phyloP scores from a whole-genome alignment of 2,888 invertebrate species.

The Meloe dianella region DNA sequence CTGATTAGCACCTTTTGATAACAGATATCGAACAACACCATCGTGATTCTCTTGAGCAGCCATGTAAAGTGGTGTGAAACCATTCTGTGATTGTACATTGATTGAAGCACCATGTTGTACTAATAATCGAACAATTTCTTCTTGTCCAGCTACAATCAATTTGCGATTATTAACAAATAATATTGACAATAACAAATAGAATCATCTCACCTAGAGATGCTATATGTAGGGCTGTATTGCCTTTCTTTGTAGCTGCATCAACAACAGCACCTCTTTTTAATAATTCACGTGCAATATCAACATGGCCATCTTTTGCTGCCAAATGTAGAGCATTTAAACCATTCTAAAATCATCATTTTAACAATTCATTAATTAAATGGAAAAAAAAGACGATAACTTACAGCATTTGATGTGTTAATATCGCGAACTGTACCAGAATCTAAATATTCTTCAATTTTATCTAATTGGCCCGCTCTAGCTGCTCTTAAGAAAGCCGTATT shows the following conservation, averaged over 20 bases:
- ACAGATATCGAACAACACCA: constrained; percentile 89
- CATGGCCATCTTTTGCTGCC: constrained; percentile 98
- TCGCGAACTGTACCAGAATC: constrained; percentile 86
- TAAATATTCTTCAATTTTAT: constrained; percentile 92
- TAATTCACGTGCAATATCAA: constrained; percentile 92
- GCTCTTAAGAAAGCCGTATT: constrained; percentile 97
- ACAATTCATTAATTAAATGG: constrained; percentile 14
- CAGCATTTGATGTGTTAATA: constrained; percentile 97
- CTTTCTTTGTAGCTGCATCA: constrained; percentile 98
- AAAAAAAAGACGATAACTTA: constrained; percentile 61
- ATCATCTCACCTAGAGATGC: constrained; percentile 75
- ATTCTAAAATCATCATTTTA: constrained; percentile 69
- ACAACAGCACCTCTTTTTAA: constrained; percentile 93
- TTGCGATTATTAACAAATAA: neutral
- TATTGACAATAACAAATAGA: neutral
- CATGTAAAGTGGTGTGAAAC: constrained; percentile 99
- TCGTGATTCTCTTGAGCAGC: constrained; percentile 99
- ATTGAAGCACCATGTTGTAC: constrained; percentile 95
- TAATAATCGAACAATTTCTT: constrained; percentile 92
- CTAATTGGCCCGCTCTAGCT: constrained; percentile 95
- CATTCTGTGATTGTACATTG: constrained; percentile 98
- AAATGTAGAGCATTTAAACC: constrained; percentile 98
- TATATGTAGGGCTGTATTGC: constrained; percentile 98
- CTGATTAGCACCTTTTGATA: constrained; percentile 96
- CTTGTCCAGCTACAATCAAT: constrained; percentile 84